These are phyloP conservation scores for Chrysolophus pictus DNA, from an alignment of 2,797 vertebrate genomes.

Conservation along the genomic window DNA sequence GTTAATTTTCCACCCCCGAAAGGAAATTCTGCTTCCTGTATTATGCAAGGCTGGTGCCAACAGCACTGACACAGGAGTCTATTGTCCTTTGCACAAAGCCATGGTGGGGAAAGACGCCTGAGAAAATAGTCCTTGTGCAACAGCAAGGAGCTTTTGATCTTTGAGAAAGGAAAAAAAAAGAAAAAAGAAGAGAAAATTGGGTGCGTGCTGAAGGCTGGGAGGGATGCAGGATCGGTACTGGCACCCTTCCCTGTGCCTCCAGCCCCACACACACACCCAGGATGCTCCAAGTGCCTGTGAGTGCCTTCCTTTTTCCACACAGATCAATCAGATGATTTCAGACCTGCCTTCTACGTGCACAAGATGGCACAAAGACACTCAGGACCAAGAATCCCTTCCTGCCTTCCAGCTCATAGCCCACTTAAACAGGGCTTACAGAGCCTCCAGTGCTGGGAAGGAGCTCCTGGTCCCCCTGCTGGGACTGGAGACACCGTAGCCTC, in stretches of 20 bases:
- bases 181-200: not conserved
- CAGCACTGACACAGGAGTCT: slow-evolving; percentile 81
- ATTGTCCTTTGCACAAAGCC: slow-evolving; percentile 84
- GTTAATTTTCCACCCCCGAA: slow-evolving; percentile 84
- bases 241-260: not conserved
- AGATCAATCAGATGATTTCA: not conserved
- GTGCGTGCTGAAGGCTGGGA: not conserved
- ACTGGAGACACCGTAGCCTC: not conserved
- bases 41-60: slow-evolving; percentile 84
- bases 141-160: slow-evolving; percentile 79
- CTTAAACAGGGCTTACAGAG: not conserved
- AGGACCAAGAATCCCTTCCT: slow-evolving; percentile 1
- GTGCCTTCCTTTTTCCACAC: slow-evolving; percentile 23
- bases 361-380: slow-evolving; percentile 6
- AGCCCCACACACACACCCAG: not conserved
- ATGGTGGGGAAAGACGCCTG: slow-evolving; percentile 79
- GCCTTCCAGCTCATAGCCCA: not conserved
- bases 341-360: not conserved
- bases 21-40: slow-evolving; percentile 87
- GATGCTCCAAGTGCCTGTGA: slow-evolving; percentile 4
- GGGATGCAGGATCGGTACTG: not conserved
- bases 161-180: not conserved
- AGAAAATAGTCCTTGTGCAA: slow-evolving; percentile 79
- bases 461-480: not conserved
- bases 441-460: not conserved